Percentiles rank a stretch among this genome's conserved stretches.
Conservation (phyloP, 64 coral and sea anemone species). For the Stichodactyla mertensii region DNA sequence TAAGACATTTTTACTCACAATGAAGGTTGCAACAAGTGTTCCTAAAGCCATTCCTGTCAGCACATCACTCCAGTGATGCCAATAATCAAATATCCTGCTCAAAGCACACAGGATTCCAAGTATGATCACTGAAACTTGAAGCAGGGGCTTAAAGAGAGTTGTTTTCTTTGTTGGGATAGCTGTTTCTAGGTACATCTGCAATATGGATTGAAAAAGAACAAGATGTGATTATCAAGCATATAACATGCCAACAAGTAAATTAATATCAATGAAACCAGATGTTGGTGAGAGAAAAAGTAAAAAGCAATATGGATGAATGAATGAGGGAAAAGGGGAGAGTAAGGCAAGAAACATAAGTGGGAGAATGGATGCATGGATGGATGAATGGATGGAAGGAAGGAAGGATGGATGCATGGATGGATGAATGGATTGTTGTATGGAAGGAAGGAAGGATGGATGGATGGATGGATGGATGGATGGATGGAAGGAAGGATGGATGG, state of each 20-base stretch:
- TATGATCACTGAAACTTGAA: conserved; percentile 54
- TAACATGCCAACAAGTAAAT: not conserved
- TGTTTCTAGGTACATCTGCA: conserved; percentile 60
- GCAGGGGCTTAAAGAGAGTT: conserved; percentile 63
- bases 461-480: not conserved
- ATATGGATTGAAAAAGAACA: not conserved
- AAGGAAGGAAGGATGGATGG: too few relatives aligned
- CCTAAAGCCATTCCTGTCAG: conserved; percentile 63
- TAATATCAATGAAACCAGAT: too few relatives aligned
- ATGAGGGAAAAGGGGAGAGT: too few relatives aligned
- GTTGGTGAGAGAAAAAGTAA: too few relatives aligned
- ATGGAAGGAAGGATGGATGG: not conserved
- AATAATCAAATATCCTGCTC: conserved; percentile 82
- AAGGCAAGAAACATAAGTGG: too few relatives aligned
- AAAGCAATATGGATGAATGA: not conserved
- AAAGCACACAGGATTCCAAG: conserved; percentile 70
- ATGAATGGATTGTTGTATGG: too few relatives aligned
- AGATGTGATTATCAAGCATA: not conserved
- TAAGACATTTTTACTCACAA: conserved; percentile 38
- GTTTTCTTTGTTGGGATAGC: conserved; percentile 75
- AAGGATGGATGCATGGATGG: too few relatives aligned
- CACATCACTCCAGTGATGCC: conserved; percentile 87
- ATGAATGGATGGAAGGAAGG: too few relatives aligned
- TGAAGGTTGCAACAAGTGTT: conserved; percentile 69
- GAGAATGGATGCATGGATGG: too few relatives aligned